Conservation (phyloP, 2,797 vertebrate species). For the Eleutherodactylus coqui region DNA sequence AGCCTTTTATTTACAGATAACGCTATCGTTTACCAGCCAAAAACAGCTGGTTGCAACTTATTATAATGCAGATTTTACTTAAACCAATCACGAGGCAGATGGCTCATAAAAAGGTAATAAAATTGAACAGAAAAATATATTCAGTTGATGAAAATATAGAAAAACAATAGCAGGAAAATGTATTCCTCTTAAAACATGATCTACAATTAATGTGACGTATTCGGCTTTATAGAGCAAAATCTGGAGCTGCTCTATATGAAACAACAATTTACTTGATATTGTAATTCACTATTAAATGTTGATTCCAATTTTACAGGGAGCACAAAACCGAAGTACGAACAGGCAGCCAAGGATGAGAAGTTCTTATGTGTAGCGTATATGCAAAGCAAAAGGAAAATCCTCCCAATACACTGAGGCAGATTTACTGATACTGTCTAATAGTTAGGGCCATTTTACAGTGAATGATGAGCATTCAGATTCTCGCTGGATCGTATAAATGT, state of each 20-base stretch:
- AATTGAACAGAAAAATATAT: constrained; percentile 54
- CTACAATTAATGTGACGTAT: constrained; percentile 29
- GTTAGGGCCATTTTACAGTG: too few species aligned
- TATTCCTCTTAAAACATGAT: constrained; percentile 33
- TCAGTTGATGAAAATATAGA: constrained; percentile 36
- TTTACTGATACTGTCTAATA: too few species aligned
- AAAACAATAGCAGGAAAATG: constrained; percentile 12
- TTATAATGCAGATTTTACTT: constrained; percentile 60
- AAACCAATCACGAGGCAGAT: constrained; percentile 56
- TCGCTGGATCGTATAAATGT: too few species aligned
- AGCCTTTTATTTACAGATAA: constrained; percentile 61
- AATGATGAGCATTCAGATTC: too few species aligned
- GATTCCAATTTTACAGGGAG: not conserved
- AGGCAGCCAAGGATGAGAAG: not conserved
- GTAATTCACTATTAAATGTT: not conserved
- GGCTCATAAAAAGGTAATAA: constrained; percentile 53
- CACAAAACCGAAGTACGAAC: too few species aligned
- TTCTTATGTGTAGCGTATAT: not conserved
- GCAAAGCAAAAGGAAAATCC: not conserved
- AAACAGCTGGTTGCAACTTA: constrained; percentile 54
- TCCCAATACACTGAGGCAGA: not conserved
- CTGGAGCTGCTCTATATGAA: not conserved
- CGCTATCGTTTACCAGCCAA: constrained; percentile 51
- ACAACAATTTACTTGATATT: constrained; percentile 2
- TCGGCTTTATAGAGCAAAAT: not conserved